Evolutionary conservation across 2,113 vertebrate species (phyloP), one percentile per base, ranked within the genome.

Genomic region (Gallinago undulata): DNA sequence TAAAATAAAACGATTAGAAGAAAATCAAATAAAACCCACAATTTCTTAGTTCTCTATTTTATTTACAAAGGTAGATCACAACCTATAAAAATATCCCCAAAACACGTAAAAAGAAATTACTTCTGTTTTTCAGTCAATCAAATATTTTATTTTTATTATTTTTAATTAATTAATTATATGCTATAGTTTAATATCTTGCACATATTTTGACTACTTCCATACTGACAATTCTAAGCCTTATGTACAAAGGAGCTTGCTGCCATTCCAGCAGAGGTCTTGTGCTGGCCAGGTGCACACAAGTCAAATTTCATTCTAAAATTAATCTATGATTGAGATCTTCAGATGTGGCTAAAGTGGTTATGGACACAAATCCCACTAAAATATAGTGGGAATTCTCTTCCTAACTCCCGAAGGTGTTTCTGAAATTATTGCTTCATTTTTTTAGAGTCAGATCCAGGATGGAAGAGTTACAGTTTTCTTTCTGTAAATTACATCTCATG

Each of bases 351-450:
- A 63, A 86, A 83, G 79, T 28, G 51, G 87, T 80, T 94, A 90
- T 66, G 67, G 68, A 70, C 24, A 94, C 41, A 92, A 88, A 92
- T 60, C 51, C 82, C 59, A 45, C 35, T 56, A 47, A 93, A 93
- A 83, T 74, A 63, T 30, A 84, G 47, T 56, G 39, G 31, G 68
- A 95, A 64, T 88, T 93, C 19, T 93, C 45, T 74, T 33, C 33
- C 19, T 75, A 76, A 30, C 21, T 87, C 66, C 50, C 50, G 55
- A 37, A 93, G 50, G 33, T 94, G 59, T 74, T 91, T 77, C 88
- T 87, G 78, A 91, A 93, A 95, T 88, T 79, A 76, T 15, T 90
- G 25, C 15, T 94, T 93, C 63, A 84, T 50, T 85, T 90, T 90
- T 87, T 69, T 74, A 93, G 81, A 84, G 63, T 77, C 37, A 90